Evolutionary conservation across 2,888 invertebrate genomes (phyloP).

Genomic region (Hypomecis punctinalis): DNA sequence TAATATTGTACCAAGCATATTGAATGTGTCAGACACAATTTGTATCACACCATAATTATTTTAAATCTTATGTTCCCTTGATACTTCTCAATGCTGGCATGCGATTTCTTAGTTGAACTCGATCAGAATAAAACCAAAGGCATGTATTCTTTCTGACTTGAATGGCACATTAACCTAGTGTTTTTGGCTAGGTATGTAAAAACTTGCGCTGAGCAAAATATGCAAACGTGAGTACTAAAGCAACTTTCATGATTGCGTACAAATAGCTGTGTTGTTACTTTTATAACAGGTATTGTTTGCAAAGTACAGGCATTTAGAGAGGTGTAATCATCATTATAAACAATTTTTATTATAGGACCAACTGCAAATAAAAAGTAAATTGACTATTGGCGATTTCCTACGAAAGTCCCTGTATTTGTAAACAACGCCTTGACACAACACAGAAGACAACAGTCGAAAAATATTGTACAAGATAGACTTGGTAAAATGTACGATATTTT

Average conservation of each 20-base stretch:
- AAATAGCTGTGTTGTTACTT: conserved; percentile 34
- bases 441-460: background rate
- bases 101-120: conserved; percentile 41
- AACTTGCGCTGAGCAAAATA: conserved; percentile 81
- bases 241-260: conserved; percentile 37
- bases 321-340: no score
- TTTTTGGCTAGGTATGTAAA: conserved; percentile 81
- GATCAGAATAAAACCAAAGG: conserved; percentile 36
- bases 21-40: background rate
- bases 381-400: no score
- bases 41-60: conserved; percentile 8
- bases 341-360: no score
- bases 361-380: no score
- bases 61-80: conserved; percentile 2
- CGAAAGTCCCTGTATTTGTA: no score
- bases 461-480: conserved; percentile 1
- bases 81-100: conserved; percentile 47
- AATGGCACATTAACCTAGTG: conserved; percentile 66
- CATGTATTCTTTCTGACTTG: conserved; percentile 49
- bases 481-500: background rate
- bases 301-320: background rate
- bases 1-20: background rate
- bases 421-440: no score
- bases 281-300: conserved; percentile 14
- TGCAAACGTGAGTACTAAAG: conserved; percentile 76